phyloP scores from a whole-genome alignment of 64 coral and sea anemone genomes.

The Pocillopora verrucosa region DNA sequence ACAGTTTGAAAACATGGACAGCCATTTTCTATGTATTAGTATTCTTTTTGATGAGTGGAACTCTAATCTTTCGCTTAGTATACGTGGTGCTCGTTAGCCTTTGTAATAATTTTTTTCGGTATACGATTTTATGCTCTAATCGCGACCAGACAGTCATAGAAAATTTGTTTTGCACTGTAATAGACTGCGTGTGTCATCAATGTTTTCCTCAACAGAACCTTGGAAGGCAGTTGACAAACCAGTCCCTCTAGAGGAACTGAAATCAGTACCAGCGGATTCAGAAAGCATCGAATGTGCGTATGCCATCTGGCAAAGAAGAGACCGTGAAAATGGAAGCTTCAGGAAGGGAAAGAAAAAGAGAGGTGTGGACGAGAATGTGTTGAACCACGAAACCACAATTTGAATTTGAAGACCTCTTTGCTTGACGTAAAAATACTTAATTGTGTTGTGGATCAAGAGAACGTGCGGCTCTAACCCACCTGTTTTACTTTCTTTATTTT shows the following conservation, averaged over 20 bases:
- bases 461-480: background rate
- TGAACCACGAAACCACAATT: slow-evolving; percentile 50
- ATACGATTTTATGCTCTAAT: too few species aligned
- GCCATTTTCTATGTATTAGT: too few species aligned
- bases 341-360: slow-evolving; percentile 43
- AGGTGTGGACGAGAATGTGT: slow-evolving; percentile 1
- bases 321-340: slow-evolving; percentile 46
- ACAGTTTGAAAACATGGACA: too few species aligned
- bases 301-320: slow-evolving; percentile 67
- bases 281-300: slow-evolving; percentile 49
- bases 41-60: too few species aligned
- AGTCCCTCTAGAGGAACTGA: slow-evolving; percentile 38
- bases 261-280: slow-evolving; percentile 29
- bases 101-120: too few species aligned
- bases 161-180: too few species aligned
- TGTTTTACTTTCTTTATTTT: too few species aligned
- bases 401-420: background rate
- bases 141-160: too few species aligned
- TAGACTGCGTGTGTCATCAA: background rate
- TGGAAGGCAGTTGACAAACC: slow-evolving; percentile 1
- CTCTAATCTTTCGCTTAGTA: too few species aligned
- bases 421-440: background rate
- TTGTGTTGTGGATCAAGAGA: background rate
- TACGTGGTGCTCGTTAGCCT: too few species aligned
- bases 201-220: slow-evolving; percentile 3